Evolutionary conservation across 2,797 vertebrate species (phyloP).

Genomic region (Remorina albescens): DNA sequence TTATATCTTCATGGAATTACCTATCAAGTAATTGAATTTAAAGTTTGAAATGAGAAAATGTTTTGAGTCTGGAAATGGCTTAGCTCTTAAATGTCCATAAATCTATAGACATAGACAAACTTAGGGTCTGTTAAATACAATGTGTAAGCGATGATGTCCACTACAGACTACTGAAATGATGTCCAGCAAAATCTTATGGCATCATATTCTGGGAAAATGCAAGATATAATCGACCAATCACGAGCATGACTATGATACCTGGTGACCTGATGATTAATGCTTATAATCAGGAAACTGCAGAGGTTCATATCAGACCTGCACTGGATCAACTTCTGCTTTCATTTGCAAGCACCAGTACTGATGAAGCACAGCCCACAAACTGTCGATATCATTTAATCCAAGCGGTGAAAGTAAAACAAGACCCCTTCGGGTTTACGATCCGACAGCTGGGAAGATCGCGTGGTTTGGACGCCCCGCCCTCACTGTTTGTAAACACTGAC

Average conservation of each 20-base stretch:
- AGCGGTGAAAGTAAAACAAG: background rate
- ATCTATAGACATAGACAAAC: too few species aligned
- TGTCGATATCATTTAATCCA: background rate
- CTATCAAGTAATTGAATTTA: too few species aligned
- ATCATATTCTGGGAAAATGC: too few species aligned
- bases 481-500: conserved; percentile 78
- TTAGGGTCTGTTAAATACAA: too few species aligned
- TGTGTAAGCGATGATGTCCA: background rate
- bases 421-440: background rate
- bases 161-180: background rate
- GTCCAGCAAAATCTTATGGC: background rate
- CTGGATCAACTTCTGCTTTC: background rate
- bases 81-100: too few species aligned
- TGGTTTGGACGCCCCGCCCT: conserved; percentile 69
- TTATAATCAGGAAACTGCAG: background rate
- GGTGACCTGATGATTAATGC: too few species aligned
- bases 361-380: fast-evolving
- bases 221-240: too few species aligned
- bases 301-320: background rate
- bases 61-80: too few species aligned
- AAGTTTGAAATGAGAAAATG: too few species aligned
- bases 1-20: too few species aligned
- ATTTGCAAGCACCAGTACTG: background rate
- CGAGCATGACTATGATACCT: too few species aligned
- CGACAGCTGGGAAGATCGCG: conserved; percentile 63